These are phyloP conservation scores for Clivina fossor DNA, from an alignment of 2,888 invertebrate genomes.

Conservation along the genomic window DNA sequence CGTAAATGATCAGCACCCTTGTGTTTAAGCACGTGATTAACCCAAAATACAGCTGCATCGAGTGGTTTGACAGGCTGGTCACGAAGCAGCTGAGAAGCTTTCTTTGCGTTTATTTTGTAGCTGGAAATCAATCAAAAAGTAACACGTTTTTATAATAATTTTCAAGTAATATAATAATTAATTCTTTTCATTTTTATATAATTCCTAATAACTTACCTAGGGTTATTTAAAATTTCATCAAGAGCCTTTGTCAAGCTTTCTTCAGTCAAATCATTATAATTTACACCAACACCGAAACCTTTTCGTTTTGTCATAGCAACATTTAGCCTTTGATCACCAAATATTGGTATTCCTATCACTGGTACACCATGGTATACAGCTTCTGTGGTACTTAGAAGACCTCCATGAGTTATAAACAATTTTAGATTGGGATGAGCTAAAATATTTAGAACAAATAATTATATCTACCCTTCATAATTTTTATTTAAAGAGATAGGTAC, in stretches of 20 bases:
- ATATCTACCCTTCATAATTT: constrained; percentile 43
- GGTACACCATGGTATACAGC: constrained; percentile 57
- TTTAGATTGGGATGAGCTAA: constrained; percentile 59
- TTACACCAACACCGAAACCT: constrained; percentile 45
- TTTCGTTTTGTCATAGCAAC: constrained; percentile 51
- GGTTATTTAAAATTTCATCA: constrained; percentile 52
- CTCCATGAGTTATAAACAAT: constrained; percentile 63
- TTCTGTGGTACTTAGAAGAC: constrained; percentile 60
- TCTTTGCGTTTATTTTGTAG: constrained; percentile 42
- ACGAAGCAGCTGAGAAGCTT: constrained; percentile 42
- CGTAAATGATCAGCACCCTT: constrained; percentile 46
- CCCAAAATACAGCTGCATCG: constrained; percentile 46
- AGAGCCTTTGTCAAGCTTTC: constrained; percentile 49
- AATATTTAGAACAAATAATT: constrained; percentile 5
- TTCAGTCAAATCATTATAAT: constrained; percentile 54
- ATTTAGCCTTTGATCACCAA: constrained; percentile 57
- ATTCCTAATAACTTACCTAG: constrained; percentile 40
- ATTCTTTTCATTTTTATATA: background rate
- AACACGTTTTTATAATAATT: background rate
- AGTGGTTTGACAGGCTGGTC: constrained; percentile 45
- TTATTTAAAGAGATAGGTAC: too few species aligned
- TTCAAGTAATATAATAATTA: background rate
- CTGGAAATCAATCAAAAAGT: constrained; percentile 38
- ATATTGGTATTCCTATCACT: constrained; percentile 57
- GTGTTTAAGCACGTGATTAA: constrained; percentile 45